Evolutionary conservation across 2,888 invertebrate species (phyloP), one percentile per base, ranked within the genome.

Genomic region (Lycia hirtaria): DNA sequence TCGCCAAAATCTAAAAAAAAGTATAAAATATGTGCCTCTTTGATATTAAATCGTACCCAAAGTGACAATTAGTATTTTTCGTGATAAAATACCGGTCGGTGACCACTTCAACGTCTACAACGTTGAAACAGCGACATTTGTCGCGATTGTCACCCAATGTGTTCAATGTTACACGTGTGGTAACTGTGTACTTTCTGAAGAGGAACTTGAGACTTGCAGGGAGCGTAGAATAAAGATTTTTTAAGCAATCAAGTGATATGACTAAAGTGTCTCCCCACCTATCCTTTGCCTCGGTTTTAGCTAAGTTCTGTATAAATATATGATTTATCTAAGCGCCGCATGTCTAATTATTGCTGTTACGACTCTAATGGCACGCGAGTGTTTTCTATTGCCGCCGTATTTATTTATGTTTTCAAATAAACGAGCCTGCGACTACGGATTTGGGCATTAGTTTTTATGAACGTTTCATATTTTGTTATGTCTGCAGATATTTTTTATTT

Each of bases 261-360:
- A n/a, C n/a, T n/a, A n/a, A n/a, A n/a, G n/a, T n/a, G n/a, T n/a
- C n/a, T n/a, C n/a, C n/a, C n/a, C n/a, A n/a, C n/a, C n/a, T n/a
- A n/a, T n/a, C n/a, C n/a, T n/a, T 30, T 2, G 10, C 12, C 4
- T 30, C 12, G 1, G 4, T 15, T 33, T 7, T 15, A 15, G 15
- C 7, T 15, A 15, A 33, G 33, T 4, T 4, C 7, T 12, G 15
- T 50, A 54, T 50, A 54, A 33, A 50, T 32, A 24, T 45, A 50
- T 45, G 50, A 49, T 44, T 44, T 44, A 37, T 24, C 38, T 15
- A 24, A 19, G 55, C 64, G 54, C 56, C 65, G 62, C 60, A 47
- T 60, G 60, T 56, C 60, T 66, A 68, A 68, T 68, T 67, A 68
- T 65, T 61, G 64, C 62, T 52, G 54, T 66, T 65, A 62, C 55